Percentiles rank a stretch among this genome's conserved stretches.
Conservation (phyloP, 2,888 invertebrate genomes). For the Brachynemurus nebulosus region DNA sequence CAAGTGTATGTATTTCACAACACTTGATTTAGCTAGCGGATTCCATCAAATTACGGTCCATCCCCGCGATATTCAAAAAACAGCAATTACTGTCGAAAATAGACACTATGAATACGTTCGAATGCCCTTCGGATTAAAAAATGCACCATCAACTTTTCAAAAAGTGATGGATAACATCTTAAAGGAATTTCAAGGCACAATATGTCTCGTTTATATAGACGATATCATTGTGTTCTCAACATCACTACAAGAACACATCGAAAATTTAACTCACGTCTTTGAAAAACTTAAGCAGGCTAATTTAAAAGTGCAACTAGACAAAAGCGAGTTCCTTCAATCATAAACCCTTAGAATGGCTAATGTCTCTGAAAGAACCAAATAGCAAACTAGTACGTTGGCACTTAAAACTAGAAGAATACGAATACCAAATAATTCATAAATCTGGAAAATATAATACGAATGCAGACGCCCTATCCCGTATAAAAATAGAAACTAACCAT, state of each 20-base stretch:
- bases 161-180: slow-evolving; percentile 17
- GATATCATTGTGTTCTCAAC: no score
- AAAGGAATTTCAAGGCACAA: background rate
- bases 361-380: slow-evolving; percentile 15
- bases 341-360: slow-evolving; percentile 16
- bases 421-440: slow-evolving; percentile 20
- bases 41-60: no score
- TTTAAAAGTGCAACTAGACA: no score
- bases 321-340: slow-evolving; percentile 12
- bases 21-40: no score
- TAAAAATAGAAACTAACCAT: no score
- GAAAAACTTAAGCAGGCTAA: slow-evolving; percentile 10
- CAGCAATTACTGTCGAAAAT: slow-evolving; percentile 16
- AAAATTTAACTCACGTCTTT: slow-evolving; percentile 11
- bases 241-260: no score
- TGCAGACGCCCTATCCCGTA: no score
- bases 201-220: slow-evolving; percentile 17
- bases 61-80: slow-evolving; percentile 17
- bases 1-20: no score
- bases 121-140: slow-evolving; percentile 19
- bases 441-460: no score
- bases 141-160: slow-evolving; percentile 19
- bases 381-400: no score
- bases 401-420: no score
- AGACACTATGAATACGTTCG: slow-evolving; percentile 19